Base-by-base conservation (phyloP, 2,888 invertebrate genomes). In the Anthoptus insignis region DNA sequence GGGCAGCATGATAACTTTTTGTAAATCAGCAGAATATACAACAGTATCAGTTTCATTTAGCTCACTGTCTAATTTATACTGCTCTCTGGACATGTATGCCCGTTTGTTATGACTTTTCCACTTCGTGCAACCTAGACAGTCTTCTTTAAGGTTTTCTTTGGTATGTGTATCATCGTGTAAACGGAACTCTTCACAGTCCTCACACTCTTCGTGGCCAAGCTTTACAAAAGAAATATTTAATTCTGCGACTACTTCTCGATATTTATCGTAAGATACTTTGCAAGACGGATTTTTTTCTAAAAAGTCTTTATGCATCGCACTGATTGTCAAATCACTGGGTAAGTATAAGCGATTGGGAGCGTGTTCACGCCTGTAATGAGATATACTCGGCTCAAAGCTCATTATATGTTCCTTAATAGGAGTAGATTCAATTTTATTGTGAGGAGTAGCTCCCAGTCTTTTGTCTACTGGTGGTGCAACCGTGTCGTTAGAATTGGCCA, bases 301-400 rank as follows among this genome's bases (percentile, higher is more conserved):
- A 60, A 64, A 68, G 29, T 65, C 54, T 58, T 58, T 56, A 60
- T 68, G 61, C 60, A 59, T 58, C 11, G n/a, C 22, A 47, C n/a
- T 34, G 21, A 67, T 53, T 34, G 50, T 60, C 24, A 67, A 39
- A 52, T 67, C 64, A 59, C 64, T 63, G 39, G 66, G 64, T 57
- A 69, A 59, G 54, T 75, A 75, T 45, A 58, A 53, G 37, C 58
- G 49, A 45, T 71, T 71, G 21, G 75, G 73, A 21, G 73, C 75
- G 37, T 75, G 73, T 61, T 69, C 68, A n/a, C 72, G 61, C 58
- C 73, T 69, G 52, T 73, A 73, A 52, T 73, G 71, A 14, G 71
- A 66, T 54, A 69, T 58, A 29, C 45, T 47, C 16, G 73, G 73
- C 53, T 68, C 59, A 57, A 68, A 72, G 24, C 67, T 65, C 54